Conservation (phyloP, 2,797 vertebrate genomes). For the Poeciliopsis turneri region DNA sequence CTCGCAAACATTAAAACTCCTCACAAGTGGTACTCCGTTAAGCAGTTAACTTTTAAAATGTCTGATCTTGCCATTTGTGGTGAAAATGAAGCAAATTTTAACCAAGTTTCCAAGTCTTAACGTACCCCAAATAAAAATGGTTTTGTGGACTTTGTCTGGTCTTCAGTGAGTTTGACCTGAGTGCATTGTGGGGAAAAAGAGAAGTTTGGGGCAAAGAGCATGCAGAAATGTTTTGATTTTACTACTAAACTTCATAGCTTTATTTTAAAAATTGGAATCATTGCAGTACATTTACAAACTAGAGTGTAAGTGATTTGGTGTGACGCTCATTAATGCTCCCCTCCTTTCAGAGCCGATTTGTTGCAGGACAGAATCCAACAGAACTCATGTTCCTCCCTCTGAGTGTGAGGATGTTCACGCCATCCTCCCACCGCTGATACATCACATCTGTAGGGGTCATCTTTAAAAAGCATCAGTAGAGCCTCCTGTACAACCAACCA, state of each 20-base stretch:
- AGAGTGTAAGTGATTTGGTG: not conserved
- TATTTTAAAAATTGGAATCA: not conserved
- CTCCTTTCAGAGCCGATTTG: not conserved
- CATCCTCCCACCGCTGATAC: not conserved
- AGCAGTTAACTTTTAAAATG: constrained; percentile 53
- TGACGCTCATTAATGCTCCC: not conserved
- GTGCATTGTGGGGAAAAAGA: not conserved
- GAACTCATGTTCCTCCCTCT: constrained; percentile 21
- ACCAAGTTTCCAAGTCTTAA: constrained; percentile 38
- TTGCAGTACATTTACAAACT: not conserved
- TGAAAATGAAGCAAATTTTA: constrained; percentile 10
- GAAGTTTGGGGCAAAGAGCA: not conserved
- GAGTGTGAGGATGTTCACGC: constrained; percentile 22
- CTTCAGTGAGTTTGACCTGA: not conserved
- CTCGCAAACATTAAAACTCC: constrained; percentile 56
- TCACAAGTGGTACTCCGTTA: constrained; percentile 76
- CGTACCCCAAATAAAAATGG: not conserved
- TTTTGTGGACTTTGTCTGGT: not conserved
- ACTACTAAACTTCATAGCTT: not conserved
- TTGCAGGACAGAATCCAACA: not conserved
- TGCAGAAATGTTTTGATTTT: not conserved
- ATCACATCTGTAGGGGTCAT: not conserved
- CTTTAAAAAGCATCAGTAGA: no score
- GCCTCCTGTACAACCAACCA: no score
- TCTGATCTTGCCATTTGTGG: constrained; percentile 60